These are phyloP conservation scores for Sebastiscus tertius DNA, from an alignment of 2,797 vertebrate species.

Conservation along the genomic window DNA sequence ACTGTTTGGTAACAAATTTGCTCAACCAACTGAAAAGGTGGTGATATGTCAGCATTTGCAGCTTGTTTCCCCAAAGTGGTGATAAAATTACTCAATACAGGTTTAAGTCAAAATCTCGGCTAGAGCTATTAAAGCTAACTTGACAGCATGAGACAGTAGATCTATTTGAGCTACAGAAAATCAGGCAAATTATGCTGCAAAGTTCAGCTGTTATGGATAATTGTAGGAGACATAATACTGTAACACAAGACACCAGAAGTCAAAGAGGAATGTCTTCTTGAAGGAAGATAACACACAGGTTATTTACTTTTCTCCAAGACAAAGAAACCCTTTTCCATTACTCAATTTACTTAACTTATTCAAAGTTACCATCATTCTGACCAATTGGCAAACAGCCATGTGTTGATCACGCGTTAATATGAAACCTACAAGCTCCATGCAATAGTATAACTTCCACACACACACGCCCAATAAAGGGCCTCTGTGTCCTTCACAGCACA, in stretches of 20 bases:
- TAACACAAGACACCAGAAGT: too few species aligned
- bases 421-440: background rate
- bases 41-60: background rate
- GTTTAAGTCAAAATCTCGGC: too few species aligned
- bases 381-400: background rate
- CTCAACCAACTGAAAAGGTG: background rate
- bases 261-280: too few species aligned
- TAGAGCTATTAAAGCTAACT: too few species aligned
- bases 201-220: background rate
- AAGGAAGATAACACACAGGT: background rate
- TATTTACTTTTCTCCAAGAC: background rate
- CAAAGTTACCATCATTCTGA: background rate
- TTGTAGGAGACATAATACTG: too few species aligned
- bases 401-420: background rate
- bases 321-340: background rate
- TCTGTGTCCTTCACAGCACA: background rate
- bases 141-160: too few species aligned
- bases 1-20: background rate
- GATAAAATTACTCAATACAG: too few species aligned
- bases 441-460: background rate
- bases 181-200: background rate
- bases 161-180: background rate
- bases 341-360: background rate
- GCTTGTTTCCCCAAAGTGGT: too few species aligned
- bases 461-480: background rate